Percentiles rank a stretch among this genome's conserved stretches.
These are phyloP conservation scores for Zosterops lateralis DNA, from an alignment of 2,113 vertebrate genomes.

Conservation along the genomic window DNA sequence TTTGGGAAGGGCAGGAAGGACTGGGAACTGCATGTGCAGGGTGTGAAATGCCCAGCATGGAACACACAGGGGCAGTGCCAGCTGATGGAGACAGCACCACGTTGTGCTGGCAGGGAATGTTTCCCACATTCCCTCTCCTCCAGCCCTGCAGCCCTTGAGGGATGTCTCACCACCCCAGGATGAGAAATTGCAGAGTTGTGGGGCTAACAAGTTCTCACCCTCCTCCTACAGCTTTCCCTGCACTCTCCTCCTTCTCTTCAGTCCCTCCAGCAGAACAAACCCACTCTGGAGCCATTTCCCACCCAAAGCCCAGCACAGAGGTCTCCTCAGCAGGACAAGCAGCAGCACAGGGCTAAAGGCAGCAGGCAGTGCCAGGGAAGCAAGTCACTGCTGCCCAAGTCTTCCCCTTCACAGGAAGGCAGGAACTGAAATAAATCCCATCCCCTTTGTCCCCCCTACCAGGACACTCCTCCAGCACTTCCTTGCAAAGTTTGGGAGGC, in stretches of 20 bases:
- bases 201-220: not conserved
- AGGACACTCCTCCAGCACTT: not conserved
- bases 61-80: too few species aligned
- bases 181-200: not conserved
- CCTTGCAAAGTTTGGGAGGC: not conserved
- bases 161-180: rapidly evolving
- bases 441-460: not conserved
- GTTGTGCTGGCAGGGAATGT: rapidly evolving
- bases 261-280: rapidly evolving
- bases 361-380: not conserved
- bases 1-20: not conserved
- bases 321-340: not conserved
- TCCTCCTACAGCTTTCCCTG: not conserved
- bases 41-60: rapidly evolving
- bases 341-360: not conserved
- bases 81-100: not conserved
- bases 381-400: rapidly evolving
- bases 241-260: not conserved
- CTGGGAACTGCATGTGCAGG: rapidly evolving
- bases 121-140: not conserved
- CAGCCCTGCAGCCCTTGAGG: rapidly evolving
- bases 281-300: rapidly evolving
- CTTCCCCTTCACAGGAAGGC: rapidly evolving
- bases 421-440: rapidly evolving
- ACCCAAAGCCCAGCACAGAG: rapidly evolving